Percentiles rank a stretch among this genome's conserved stretches.
phyloP scores from a whole-genome alignment of 2,797 vertebrate genomes.

The Sparus aurata region DNA sequence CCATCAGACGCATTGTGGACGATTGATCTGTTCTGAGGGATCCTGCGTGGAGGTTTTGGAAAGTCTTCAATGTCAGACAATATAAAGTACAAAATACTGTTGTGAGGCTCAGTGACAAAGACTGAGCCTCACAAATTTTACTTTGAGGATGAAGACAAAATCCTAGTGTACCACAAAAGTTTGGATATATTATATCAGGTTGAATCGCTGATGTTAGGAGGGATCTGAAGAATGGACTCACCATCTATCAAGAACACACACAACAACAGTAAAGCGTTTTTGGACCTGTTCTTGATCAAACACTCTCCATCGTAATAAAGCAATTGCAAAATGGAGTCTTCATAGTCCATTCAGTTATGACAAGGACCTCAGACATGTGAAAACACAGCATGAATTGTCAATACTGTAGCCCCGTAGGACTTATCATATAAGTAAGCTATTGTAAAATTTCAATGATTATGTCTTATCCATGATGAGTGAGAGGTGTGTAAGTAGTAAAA shows the following conservation, averaged over 20 bases:
- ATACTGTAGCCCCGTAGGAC: neutral
- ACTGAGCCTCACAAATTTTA: neutral
- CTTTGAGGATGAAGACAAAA: constrained; percentile 1
- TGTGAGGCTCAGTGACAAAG: neutral
- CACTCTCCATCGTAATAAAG: constrained; percentile 48
- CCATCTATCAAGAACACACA: neutral
- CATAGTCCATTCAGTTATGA: constrained; percentile 25
- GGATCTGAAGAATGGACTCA: constrained; percentile 7
- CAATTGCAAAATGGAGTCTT: constrained; percentile 41
- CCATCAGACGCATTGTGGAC: constrained; percentile 77
- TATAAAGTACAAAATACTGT: neutral
- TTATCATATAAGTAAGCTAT: neutral
- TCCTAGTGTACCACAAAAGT: neutral
- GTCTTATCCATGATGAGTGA: constrained; percentile 2
- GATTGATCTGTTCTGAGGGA: constrained; percentile 47
- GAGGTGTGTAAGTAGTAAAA: neutral
- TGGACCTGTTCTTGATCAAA: constrained; percentile 21
- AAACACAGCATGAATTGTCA: constrained; percentile 8
- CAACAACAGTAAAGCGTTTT: neutral
- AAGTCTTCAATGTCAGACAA: neutral
- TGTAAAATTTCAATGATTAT: neutral
- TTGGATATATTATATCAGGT: neutral
- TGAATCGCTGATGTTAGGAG: constrained; percentile 7
- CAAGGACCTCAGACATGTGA: constrained; percentile 8
- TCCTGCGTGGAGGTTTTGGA: constrained; percentile 9